Percentiles rank a stretch among this genome's conserved stretches.
These are phyloP conservation scores for Pterostichus niger DNA, from an alignment of 2,888 invertebrate genomes.

Conservation along the genomic window DNA sequence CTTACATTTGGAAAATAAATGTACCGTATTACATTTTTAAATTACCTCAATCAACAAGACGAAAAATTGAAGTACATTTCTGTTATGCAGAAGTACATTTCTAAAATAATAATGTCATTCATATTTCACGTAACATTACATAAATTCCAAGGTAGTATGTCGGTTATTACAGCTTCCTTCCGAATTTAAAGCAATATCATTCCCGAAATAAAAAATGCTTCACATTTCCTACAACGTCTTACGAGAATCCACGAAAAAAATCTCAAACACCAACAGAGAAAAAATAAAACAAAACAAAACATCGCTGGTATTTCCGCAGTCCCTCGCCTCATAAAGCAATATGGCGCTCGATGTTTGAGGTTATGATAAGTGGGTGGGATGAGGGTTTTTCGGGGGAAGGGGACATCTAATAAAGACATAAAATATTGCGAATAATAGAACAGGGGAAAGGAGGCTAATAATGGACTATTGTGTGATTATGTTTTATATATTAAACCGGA, in stretches of 20 bases:
- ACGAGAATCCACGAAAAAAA: conserved; percentile 2
- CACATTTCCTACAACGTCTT: conserved; percentile 18
- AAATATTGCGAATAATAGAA: conserved; percentile 21
- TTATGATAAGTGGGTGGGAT: conserved; percentile 2
- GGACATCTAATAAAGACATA: conserved; percentile 6
- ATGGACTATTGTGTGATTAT: no score
- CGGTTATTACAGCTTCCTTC: conserved; percentile 15
- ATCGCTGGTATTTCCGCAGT: background rate
- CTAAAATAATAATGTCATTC: background rate
- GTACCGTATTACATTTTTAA: no score
- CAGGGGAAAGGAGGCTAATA: no score
- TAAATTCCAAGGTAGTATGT: background rate
- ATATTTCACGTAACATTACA: background rate
- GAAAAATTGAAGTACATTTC: background rate
- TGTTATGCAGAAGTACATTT: background rate
- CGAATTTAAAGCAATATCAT: background rate
- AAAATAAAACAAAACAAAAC: conserved; percentile 3
- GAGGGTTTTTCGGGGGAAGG: background rate
- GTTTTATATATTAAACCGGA: no score
- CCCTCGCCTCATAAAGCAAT: conserved; percentile 17
- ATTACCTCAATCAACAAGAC: no score
- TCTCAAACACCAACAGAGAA: background rate
- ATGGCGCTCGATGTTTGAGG: background rate
- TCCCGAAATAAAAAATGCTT: background rate
- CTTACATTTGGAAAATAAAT: no score